Base-by-base conservation (phyloP, 2,797 vertebrate species). In the Scomberomorus guttatus region DNA sequence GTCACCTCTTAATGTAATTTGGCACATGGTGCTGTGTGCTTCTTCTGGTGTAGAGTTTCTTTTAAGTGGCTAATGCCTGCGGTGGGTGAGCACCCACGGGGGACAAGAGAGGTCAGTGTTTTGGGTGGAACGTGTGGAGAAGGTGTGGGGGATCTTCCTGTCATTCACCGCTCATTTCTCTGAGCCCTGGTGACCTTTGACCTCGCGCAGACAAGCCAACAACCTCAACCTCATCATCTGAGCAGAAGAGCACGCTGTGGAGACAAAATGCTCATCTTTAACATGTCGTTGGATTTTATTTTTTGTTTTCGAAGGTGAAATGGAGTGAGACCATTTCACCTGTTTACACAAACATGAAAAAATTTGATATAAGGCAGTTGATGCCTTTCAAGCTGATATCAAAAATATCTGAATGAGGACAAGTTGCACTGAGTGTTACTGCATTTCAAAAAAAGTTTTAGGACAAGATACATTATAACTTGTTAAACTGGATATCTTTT, bases 11-110 rank as follows among this genome's bases (percentile, higher is more conserved):
- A 83, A 89, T 88, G 85, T 95, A 90, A 94, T 94, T 93, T 93
- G 88, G 90, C 90, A 79, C 91, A 94, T 82, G 89, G 75, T 80
- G 83, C 86, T 74, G 25, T 89, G 87, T 90, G 92, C 91, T 94
- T 95, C 90, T 92, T 94, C 80, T 89, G 91, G 93, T 92, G 87
- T 96, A 55, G 84, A 67, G 88, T 95, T 95, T 93, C 94, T 82
- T 94, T 93, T 93, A 95, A 95, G 95, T 95, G 95, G 90, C 92
- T 95, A 95, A 95, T 95, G 94, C 92, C 87, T 93, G 93, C 60
- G 90, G 91, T 92, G 92, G 93, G 87, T 81, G 91, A 92, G 89
- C 77, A 88, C 85, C 90, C 89, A 87, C 54, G 70, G 86, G 90
- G 90, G 89, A 94, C 90, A 93, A 92, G 89, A 93, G 92, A 92